Conservation (phyloP, 2,113 vertebrate species). For the Pollachius pollachius region DNA sequence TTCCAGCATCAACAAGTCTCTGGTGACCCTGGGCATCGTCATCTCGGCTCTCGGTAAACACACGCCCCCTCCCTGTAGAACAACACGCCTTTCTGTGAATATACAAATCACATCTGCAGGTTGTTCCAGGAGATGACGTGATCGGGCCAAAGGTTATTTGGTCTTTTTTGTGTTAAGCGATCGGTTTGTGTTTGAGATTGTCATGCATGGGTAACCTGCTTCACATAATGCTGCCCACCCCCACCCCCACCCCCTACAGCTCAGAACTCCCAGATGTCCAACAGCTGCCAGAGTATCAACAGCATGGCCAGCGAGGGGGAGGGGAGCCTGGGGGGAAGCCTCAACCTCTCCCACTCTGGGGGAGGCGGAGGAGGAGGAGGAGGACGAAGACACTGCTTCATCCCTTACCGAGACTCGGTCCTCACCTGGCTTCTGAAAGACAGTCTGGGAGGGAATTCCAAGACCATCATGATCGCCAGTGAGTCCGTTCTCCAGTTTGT, state of each 20-base stretch:
- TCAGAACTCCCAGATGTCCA: slow-evolving; percentile 94
- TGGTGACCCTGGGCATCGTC: slow-evolving; percentile 95
- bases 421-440: slow-evolving; percentile 98
- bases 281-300: slow-evolving; percentile 91
- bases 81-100: not conserved
- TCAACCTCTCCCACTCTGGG: slow-evolving; percentile 72
- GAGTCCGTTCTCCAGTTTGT: slow-evolving; percentile 49
- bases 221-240: too few relatives aligned
- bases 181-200: not conserved
- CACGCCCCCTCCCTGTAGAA: not conserved
- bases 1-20: slow-evolving; percentile 97
- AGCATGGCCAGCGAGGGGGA: slow-evolving; percentile 82
- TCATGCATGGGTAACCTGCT: not conserved
- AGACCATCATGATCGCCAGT: slow-evolving; percentile 98
- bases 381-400: slow-evolving; percentile 81
- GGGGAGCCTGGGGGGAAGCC: slow-evolving; percentile 67
- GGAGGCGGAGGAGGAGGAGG: slow-evolving; percentile 41
- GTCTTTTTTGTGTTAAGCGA: not conserved
- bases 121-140: not conserved
- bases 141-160: not conserved
- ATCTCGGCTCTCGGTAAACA: slow-evolving; percentile 91
- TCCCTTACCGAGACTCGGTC: slow-evolving; percentile 95
- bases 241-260: slow-evolving; percentile 64
- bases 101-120: not conserved
- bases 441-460: slow-evolving; percentile 95